phyloP scores from a whole-genome alignment of 2,797 vertebrate genomes.

The Tiaroga cobitis region DNA sequence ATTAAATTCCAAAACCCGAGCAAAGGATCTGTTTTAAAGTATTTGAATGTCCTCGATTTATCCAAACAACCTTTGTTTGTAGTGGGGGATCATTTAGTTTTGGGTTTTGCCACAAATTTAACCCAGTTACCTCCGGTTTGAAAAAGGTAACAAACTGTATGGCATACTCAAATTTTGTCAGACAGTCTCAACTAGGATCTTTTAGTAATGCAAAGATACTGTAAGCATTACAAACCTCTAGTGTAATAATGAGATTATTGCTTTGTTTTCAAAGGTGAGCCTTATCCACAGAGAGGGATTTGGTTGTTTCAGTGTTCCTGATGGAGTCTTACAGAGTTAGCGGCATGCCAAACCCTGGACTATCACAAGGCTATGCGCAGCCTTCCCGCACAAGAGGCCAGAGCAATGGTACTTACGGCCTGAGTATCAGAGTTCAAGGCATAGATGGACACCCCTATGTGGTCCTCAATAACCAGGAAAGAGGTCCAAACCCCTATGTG shows the following conservation, averaged over 20 bases:
- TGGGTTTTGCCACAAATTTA: constrained; percentile 10
- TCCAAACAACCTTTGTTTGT: constrained; percentile 50
- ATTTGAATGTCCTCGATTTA: constrained; percentile 28
- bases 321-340: constrained; percentile 91
- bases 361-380: constrained; percentile 79
- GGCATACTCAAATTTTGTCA: constrained; percentile 48
- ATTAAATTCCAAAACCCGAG: not conserved
- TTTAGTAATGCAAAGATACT: constrained; percentile 35
- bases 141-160: constrained; percentile 48
- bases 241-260: constrained; percentile 64
- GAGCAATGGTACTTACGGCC: constrained; percentile 87
- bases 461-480: constrained; percentile 94
- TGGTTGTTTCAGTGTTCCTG: constrained; percentile 71
- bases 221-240: not conserved
- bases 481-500: constrained; percentile 65
- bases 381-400: constrained; percentile 73
- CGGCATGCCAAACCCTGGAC: constrained; percentile 78
- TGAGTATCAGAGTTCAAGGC: constrained; percentile 97
- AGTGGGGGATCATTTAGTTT: constrained; percentile 19
- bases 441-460: constrained; percentile 97
- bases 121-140: not conserved
- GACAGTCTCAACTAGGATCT: constrained; percentile 25
- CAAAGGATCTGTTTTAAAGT: constrained; percentile 8
- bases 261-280: constrained; percentile 71
- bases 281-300: constrained; percentile 74